Evolutionary conservation across 1,140 invertebrate species (phyloP).

Genomic region (Monomorium pharaonis): DNA sequence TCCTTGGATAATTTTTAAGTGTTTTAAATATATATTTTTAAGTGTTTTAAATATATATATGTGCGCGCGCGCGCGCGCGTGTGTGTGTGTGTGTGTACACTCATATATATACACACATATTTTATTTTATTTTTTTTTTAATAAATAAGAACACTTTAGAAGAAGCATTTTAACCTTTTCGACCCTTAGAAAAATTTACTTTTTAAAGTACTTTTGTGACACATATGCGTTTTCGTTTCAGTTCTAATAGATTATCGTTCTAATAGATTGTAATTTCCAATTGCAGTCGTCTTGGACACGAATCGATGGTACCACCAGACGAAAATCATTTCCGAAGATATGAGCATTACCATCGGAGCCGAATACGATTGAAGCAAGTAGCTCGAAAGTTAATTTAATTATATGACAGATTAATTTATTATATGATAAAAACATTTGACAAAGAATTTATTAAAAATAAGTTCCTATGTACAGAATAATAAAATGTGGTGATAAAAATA

Average conservation of each 20-base stretch:
- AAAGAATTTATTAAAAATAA: neutral
- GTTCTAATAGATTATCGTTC: neutral
- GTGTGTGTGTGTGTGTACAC: no score
- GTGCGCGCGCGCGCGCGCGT: no score
- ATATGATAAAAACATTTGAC: neutral
- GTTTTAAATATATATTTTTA: no score
- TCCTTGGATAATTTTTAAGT: no score
- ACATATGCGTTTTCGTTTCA: neutral
- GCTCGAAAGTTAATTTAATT: neutral
- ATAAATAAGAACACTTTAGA: neutral
- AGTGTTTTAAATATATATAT: no score
- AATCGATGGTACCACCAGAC: slow-evolving; percentile 98
- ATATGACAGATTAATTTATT: neutral
- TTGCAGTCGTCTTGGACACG: slow-evolving; percentile 96
- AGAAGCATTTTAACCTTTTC: neutral
- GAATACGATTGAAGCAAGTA: slow-evolving; percentile 92
- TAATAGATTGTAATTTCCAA: slow-evolving; percentile 20
- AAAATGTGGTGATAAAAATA: neutral
- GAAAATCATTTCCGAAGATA: slow-evolving; percentile 92
- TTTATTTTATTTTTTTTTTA: neutral
- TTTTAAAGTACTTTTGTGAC: neutral
- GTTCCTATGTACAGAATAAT: neutral
- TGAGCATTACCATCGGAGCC: slow-evolving; percentile 98
- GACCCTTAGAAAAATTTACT: neutral
- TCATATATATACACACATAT: no score